These are phyloP conservation scores for Rhinoptilus africanus DNA, from an alignment of 2,113 vertebrate species.

Conservation along the genomic window DNA sequence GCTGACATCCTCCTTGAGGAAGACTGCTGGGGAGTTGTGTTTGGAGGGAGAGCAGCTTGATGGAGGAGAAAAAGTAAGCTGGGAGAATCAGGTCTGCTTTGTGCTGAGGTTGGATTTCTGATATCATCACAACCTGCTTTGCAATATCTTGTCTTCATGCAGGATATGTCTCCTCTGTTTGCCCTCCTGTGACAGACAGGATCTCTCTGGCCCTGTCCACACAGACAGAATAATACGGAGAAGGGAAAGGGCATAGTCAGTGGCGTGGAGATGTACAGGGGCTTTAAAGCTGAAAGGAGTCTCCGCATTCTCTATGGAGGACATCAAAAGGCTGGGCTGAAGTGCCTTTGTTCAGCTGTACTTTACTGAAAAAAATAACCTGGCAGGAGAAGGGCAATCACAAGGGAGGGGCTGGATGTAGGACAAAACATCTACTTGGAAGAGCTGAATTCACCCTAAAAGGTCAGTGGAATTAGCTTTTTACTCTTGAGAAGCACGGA, in stretches of 20 bases:
- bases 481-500: neutral
- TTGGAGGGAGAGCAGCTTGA: neutral
- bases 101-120: neutral
- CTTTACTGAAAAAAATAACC: neutral
- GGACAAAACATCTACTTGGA: neutral
- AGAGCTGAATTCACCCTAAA: neutral
- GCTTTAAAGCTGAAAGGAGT: neutral
- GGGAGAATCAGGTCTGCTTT: neutral
- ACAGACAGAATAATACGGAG: neutral
- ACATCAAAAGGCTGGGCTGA: neutral
- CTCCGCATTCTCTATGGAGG: neutral
- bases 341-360: neutral
- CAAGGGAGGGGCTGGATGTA: neutral
- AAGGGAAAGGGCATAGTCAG: neutral
- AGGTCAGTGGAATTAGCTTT: neutral
- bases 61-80: neutral
- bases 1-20: neutral
- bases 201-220: neutral
- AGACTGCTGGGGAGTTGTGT: neutral
- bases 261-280: too few species aligned
- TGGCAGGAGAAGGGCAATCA: neutral
- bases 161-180: neutral
- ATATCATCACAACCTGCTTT: neutral
- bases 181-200: neutral
- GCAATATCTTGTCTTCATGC: neutral